Evolutionary conservation across 2,888 invertebrate genomes (phyloP).

Genomic region (Metellina segmentata): DNA sequence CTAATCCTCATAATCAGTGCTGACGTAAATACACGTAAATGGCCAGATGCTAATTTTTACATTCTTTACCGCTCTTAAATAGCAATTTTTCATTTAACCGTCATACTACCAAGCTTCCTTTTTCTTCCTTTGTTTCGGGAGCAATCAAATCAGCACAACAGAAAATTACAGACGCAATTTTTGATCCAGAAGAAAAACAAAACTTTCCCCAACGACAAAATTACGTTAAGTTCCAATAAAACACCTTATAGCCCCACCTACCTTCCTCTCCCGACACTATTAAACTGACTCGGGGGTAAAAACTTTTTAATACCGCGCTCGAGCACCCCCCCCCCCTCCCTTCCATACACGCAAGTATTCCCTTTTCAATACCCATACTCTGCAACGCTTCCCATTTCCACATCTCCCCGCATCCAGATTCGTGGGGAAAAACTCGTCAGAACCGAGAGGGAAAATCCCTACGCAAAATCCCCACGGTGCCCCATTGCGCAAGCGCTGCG

Average conservation of each 20-base stretch:
- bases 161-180: too few relatives aligned
- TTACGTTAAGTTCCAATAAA: not conserved
- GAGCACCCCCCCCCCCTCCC: not conserved
- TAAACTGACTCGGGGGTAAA: conserved; percentile 29
- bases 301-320: not conserved
- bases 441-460: conserved; percentile 42
- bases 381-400: not conserved
- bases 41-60: too few relatives aligned
- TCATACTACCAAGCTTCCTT: too few relatives aligned
- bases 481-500: conserved; percentile 51
- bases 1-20: too few relatives aligned
- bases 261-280: conserved; percentile 21
- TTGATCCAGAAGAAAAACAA: not conserved
- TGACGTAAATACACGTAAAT: too few relatives aligned
- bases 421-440: too few relatives aligned
- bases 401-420: not conserved
- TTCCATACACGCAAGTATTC: too few relatives aligned
- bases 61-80: too few relatives aligned
- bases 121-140: too few relatives aligned
- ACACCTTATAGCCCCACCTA: conserved; percentile 11
- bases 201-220: not conserved
- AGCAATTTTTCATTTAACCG: too few relatives aligned
- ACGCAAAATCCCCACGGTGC: conserved; percentile 41
- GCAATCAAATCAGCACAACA: too few relatives aligned
- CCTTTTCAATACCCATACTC: conserved; percentile 23